Percentiles rank a stretch among this genome's conserved stretches.
Evolutionary conservation across 2,797 vertebrate genomes (phyloP).

Genomic region (Betta splendens): DNA sequence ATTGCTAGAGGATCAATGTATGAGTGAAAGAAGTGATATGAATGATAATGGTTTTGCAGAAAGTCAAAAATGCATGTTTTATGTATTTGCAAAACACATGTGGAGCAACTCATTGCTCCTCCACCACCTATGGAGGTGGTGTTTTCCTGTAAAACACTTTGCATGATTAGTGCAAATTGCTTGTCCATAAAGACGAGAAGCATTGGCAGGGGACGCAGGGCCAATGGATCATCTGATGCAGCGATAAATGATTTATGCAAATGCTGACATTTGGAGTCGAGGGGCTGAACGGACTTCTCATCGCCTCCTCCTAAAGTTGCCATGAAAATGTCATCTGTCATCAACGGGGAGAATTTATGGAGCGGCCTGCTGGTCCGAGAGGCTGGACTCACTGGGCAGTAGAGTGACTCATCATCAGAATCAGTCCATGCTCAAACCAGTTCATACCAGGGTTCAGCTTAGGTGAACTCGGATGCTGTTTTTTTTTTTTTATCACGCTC

Average conservation of each 20-base stretch:
- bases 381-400: not conserved
- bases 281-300: constrained; percentile 8
- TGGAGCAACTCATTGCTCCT: too few species aligned
- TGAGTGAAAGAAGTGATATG: too few species aligned
- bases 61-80: too few species aligned
- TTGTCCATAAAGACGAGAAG: constrained; percentile 24
- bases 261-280: constrained; percentile 32
- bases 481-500: too few species aligned
- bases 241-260: constrained; percentile 45
- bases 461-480: too few species aligned
- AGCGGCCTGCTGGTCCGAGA: not conserved
- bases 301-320: not conserved
- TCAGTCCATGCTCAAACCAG: too few species aligned
- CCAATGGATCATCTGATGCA: constrained; percentile 31
- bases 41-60: too few species aligned
- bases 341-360: constrained; percentile 7
- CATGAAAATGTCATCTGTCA: constrained; percentile 30
- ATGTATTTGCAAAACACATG: too few species aligned
- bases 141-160: constrained; percentile 9
- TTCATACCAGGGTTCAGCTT: too few species aligned
- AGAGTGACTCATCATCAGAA: not conserved
- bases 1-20: too few species aligned
- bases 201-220: constrained; percentile 20
- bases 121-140: not conserved
- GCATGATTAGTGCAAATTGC: constrained; percentile 16